These are phyloP conservation scores for Drosophila lowei DNA, from an alignment of 1,140 invertebrate species.

Conservation along the genomic window DNA sequence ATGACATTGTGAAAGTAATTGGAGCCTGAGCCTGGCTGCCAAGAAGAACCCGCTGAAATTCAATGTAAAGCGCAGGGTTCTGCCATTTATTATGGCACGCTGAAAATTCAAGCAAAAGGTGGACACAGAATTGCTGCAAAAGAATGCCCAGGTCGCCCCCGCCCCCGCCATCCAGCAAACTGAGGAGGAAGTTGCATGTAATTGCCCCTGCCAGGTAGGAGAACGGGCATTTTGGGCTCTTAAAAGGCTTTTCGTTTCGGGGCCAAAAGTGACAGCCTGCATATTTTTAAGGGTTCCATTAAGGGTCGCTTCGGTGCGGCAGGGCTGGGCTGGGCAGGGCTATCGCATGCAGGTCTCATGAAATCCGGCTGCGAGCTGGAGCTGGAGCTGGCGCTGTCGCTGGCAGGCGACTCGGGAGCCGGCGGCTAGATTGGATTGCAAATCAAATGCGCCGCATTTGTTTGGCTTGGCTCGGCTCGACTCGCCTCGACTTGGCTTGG, in stretches of 20 bases:
- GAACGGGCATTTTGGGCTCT: not conserved
- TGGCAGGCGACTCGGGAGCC: conserved; percentile 24
- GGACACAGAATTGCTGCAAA: too few relatives aligned
- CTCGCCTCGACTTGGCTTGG: not conserved
- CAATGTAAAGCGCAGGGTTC: too few relatives aligned
- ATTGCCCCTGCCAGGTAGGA: conserved; percentile 13
- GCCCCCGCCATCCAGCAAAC: too few relatives aligned
- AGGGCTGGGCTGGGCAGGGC: too few relatives aligned
- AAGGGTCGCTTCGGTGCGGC: not conserved
- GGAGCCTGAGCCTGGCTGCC: not conserved
- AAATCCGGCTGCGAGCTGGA: conserved; percentile 7
- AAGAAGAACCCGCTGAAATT: conserved; percentile 1
- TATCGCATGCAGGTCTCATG: too few relatives aligned
- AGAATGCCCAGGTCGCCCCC: too few relatives aligned
- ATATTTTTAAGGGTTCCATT: conserved; percentile 39
- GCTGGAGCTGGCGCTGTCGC: not conserved
- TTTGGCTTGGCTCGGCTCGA: conserved; percentile 18
- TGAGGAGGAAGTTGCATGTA: conserved; percentile 9
- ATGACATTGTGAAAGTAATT: conserved; percentile 28
- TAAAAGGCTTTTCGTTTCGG: conserved; percentile 11
- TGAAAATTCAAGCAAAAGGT: too few relatives aligned
- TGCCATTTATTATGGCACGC: too few relatives aligned
- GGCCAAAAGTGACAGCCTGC: conserved; percentile 25
- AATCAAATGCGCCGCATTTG: conserved; percentile 36
- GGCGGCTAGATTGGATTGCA: conserved; percentile 41